Percentiles rank a stretch among this genome's conserved stretches.
Conservation (phyloP, 2,888 invertebrate genomes). For the Agriopis marginaria region DNA sequence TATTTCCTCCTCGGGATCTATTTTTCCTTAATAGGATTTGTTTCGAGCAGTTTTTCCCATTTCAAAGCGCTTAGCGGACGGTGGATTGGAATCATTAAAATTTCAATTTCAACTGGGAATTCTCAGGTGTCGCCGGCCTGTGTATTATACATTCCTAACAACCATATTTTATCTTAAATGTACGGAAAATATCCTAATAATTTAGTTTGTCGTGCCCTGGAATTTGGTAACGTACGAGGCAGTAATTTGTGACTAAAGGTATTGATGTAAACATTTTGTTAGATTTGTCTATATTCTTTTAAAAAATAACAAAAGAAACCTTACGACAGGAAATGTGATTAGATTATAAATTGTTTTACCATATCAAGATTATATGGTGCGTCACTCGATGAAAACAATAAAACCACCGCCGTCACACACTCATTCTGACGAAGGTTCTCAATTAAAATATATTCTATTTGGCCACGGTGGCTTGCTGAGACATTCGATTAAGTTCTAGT, state of each 20-base stretch:
- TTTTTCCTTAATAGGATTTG: slow-evolving; percentile 82
- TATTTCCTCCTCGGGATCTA: slow-evolving; percentile 77
- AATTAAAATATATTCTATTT: slow-evolving; percentile 67
- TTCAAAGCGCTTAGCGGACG: slow-evolving; percentile 53
- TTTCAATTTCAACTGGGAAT: slow-evolving; percentile 58
- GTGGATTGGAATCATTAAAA: slow-evolving; percentile 70
- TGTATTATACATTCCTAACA: slow-evolving; percentile 38
- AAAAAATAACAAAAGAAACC: neutral
- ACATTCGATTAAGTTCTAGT: slow-evolving; percentile 62
- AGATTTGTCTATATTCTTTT: neutral
- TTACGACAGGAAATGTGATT: slow-evolving; percentile 1
- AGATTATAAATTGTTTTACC: slow-evolving; percentile 22
- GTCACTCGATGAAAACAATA: slow-evolving; percentile 56
- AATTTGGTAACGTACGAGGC: slow-evolving; percentile 1
- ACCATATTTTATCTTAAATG: slow-evolving; percentile 29
- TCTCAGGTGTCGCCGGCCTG: slow-evolving; percentile 53
- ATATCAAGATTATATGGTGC: slow-evolving; percentile 50
- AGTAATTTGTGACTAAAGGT: too few species aligned
- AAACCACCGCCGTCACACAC: slow-evolving; percentile 57
- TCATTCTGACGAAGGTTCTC: slow-evolving; percentile 63
- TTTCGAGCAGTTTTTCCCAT: slow-evolving; percentile 68
- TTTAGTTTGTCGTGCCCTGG: slow-evolving; percentile 8
- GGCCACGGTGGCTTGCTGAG: slow-evolving; percentile 48
- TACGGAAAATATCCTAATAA: slow-evolving; percentile 11
- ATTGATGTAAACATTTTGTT: neutral